Base-by-base conservation (phyloP, 2,113 vertebrate species). In the Oenanthe oenanthe region DNA sequence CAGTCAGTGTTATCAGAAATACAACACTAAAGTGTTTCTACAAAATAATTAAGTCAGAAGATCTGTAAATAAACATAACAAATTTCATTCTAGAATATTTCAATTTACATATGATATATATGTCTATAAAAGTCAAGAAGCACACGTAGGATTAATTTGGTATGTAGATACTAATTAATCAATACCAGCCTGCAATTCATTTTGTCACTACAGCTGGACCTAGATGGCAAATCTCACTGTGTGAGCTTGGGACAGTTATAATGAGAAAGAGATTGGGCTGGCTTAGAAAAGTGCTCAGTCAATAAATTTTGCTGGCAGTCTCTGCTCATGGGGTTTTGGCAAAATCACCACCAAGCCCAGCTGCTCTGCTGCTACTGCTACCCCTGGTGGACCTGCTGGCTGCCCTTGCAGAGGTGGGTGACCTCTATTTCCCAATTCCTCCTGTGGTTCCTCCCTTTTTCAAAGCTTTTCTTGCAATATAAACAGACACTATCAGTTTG, bases 391-490 rank as follows among this genome's bases (percentile, higher is more conserved):
- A 56, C 45, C 19, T 36, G 65, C 54, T 89, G 70, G 79, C 53
- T 85, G 70, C 50, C 66, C 89, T 58, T 53, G 67, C 58, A 73
- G 58, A 75, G n/a, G 62, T 79, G 57, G 10, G 48, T 85, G 63
- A 93, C 50, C 38, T 73, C 56, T 29, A 47, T 42, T 92, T 76
- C 83, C 73, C 34, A 83, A 36, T 9, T 7, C 13, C 12, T 82
- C 40, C 51, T 2, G 1, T 1, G 1, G 26, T 20, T 1, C 0
- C 48, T 74, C 2, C 1, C 17, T 74, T 13, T 3, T 71, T 61
- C 57, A 89, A 72, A 72, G 66, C 14, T 89, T 40, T 85, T 65
- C 77, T 72, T 88, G 53, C 40, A 91, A 74, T 43, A 58, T 57
- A 82, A 96, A 68, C 77, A 81, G 28, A 62, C 5, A 8, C 43